Percentiles rank a stretch among this genome's conserved stretches.
Evolutionary conservation across 2,888 invertebrate species (phyloP).

Genomic region (Drosophila pullipes): DNA sequence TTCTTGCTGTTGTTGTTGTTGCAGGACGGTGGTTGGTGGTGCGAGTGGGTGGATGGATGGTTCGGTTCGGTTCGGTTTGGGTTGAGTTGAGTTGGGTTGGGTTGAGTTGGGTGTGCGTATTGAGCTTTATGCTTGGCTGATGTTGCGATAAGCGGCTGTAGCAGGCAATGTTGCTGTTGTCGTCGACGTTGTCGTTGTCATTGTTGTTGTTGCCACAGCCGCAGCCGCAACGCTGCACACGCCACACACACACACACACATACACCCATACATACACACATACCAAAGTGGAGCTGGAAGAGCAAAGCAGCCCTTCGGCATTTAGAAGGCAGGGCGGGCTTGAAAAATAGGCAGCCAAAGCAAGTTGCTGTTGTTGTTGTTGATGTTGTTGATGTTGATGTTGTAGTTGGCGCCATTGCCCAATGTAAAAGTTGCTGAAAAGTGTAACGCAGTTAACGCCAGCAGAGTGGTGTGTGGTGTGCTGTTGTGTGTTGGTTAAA

Average conservation of each 20-base stretch:
- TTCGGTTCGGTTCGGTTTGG: neutral
- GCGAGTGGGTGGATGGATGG: constrained; percentile 8
- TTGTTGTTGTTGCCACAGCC: constrained; percentile 54
- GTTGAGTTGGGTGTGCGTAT: constrained; percentile 34
- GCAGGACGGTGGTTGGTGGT: constrained; percentile 46
- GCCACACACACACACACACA: constrained; percentile 34
- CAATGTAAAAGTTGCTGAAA: constrained; percentile 76
- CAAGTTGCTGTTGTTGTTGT: constrained; percentile 41
- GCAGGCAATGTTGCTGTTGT: constrained; percentile 55
- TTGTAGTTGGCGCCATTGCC: constrained; percentile 75
- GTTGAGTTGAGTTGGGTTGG: neutral
- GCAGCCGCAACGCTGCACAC: constrained; percentile 77
- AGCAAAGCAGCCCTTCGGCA: constrained; percentile 52
- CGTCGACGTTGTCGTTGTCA: constrained; percentile 27
- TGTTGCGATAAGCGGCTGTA: constrained; percentile 75
- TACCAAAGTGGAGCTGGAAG: constrained; percentile 24
- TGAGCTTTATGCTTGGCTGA: constrained; percentile 79
- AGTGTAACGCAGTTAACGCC: constrained; percentile 71
- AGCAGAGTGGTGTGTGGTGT: constrained; percentile 12
- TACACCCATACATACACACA: neutral
- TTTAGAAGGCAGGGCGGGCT: constrained; percentile 33
- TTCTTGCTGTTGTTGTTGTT: constrained; percentile 11
- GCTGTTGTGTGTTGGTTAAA: constrained; percentile 15
- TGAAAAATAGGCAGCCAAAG: constrained; percentile 66
- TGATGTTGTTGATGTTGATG: constrained; percentile 35